Evolutionary conservation across 2,888 invertebrate genomes (phyloP), one percentile per base, ranked within the genome.

Genomic region (Digitonthophagus gazella): DNA sequence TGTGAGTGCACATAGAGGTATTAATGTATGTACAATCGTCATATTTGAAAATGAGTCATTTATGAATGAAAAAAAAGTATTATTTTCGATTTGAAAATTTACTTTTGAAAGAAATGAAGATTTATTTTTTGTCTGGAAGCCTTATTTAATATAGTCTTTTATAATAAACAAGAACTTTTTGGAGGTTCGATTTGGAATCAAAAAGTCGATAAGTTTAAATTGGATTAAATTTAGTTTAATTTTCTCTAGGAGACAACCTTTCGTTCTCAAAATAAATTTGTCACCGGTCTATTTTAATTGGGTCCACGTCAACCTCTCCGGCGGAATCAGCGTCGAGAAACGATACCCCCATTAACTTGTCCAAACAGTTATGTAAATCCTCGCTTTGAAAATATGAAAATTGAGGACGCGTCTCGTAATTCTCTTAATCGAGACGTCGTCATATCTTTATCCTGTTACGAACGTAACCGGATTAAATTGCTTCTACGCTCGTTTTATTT

Each of bases 271-370:
- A 44, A 44, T 44, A 44, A 44, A 44, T 6, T 44, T 44, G 28
- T 44, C 28, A 44, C 11, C 11, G 28, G 28, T 44, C 28, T 44
- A 44, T 44, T 44, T 44, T 44, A 44, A 44, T 44, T 44, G 28
- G 28, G 28, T 44, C 28, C 28, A 44, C 28, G 28, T 44, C 28
- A 44, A 44, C 28, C 28, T 8, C 11, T 44, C 28, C 11, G 11
- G 11, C 6, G 61, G 61, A 61, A 61, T 61, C 20, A 19, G 61
- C n/a, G 61, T 61, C 61, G n/a, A n/a, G 18, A 61, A 19, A 19
- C 19, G 61, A 19, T 44, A 44, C 28, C 19, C 19, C 61, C 61
- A 61, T 61, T 61, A 61, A 61, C 61, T 61, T 61, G 61, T 61
- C 61, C 61, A 61, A 61, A 61, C 18, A 61, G 61, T 61, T 61